phyloP scores from a whole-genome alignment of 2,797 vertebrate genomes.

The Bufotes viridis region DNA sequence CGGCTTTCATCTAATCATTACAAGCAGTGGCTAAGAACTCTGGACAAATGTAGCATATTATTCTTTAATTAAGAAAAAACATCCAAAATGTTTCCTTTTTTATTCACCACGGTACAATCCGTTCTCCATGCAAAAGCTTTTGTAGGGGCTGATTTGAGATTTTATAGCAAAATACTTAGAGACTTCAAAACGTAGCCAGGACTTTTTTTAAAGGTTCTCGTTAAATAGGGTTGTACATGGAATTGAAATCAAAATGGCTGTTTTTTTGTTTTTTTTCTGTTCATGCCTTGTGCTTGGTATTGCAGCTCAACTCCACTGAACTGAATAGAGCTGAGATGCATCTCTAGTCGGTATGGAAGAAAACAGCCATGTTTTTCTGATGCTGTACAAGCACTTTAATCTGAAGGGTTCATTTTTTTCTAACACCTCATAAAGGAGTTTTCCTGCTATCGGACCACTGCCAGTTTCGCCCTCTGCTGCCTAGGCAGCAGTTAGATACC shows the following conservation, averaged over 20 bases:
- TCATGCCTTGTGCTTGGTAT: background rate
- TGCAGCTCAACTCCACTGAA: background rate
- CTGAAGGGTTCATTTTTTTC: too few species aligned
- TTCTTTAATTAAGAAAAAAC: slow-evolving; percentile 25
- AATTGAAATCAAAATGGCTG: background rate
- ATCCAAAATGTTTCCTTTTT: background rate
- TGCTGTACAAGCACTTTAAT: too few species aligned
- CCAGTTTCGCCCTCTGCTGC: too few species aligned
- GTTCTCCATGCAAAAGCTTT: too few species aligned
- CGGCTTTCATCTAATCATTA: slow-evolving; percentile 11
- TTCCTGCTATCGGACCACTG: too few species aligned
- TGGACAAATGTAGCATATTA: slow-evolving; percentile 7
- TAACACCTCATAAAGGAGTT: too few species aligned
- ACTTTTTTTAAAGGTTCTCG: background rate
- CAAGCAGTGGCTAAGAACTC: background rate
- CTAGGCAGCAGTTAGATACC: too few species aligned
- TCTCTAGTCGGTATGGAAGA: too few species aligned
- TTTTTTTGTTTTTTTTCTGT: background rate
- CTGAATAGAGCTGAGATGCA: background rate
- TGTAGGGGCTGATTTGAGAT: too few species aligned
- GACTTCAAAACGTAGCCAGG: background rate
- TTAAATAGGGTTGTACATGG: background rate
- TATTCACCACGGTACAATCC: background rate
- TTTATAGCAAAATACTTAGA: background rate
- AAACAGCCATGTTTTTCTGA: too few species aligned